Evolutionary conservation across 2,797 vertebrate genomes (phyloP).

Genomic region (Anguilla pacifica): DNA sequence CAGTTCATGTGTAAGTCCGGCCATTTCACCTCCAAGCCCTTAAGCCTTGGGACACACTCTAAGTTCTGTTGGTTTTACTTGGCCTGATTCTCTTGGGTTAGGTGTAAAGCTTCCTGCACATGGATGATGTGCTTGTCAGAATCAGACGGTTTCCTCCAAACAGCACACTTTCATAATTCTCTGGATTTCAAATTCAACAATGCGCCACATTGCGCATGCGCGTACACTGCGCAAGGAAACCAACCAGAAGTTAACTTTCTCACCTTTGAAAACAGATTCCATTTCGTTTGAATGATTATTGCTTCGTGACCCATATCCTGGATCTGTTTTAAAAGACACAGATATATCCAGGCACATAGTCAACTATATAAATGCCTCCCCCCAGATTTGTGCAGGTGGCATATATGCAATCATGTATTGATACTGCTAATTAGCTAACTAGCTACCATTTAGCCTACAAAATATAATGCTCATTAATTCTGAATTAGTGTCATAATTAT

Average conservation of each 20-base stretch:
- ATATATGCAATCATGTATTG: too few species aligned
- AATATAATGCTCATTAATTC: too few species aligned
- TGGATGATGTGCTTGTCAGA: neutral
- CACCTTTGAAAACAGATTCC: neutral
- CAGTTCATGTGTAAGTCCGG: slow-evolving; percentile 15
- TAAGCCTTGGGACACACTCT: slow-evolving; percentile 15
- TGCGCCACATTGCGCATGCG: neutral
- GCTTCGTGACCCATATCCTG: too few species aligned
- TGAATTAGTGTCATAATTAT: too few species aligned
- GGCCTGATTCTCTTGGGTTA: neutral
- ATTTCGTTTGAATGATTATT: too few species aligned
- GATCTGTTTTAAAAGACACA: too few species aligned
- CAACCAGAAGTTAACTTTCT: neutral
- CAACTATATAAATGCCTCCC: too few species aligned
- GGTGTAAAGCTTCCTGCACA: neutral
- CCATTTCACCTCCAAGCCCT: slow-evolving; percentile 18
- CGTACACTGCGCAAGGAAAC: neutral
- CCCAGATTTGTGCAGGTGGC: too few species aligned
- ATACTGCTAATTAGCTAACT: too few species aligned
- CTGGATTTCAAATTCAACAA: slow-evolving; percentile 27
- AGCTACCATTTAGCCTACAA: too few species aligned
- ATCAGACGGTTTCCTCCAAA: neutral
- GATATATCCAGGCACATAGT: too few species aligned
- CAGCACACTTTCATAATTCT: neutral
- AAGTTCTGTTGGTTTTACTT: slow-evolving; percentile 25